Conservation (phyloP, 1,140 invertebrate species). For the Apolygus lucorum region DNA sequence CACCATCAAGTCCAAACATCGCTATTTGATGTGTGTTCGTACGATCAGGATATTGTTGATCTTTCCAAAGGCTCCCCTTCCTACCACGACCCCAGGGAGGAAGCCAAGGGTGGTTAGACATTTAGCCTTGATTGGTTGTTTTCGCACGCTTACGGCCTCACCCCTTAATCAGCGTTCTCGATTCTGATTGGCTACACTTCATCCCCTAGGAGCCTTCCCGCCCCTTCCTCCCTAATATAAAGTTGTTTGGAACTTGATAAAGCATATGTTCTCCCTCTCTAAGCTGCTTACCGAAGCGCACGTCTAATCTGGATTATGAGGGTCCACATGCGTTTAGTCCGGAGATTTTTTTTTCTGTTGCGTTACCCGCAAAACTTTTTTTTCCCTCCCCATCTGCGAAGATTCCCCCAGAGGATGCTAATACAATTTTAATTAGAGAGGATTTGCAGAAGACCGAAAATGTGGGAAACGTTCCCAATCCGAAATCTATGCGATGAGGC, state of each 20-base stretch:
- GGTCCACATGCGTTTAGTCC: neutral
- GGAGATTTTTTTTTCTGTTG: neutral
- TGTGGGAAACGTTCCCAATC: too few relatives aligned
- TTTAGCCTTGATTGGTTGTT: constrained; percentile 11
- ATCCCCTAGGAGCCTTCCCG: neutral
- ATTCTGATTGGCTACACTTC: neutral
- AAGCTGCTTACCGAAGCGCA: neutral
- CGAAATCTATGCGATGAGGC: too few relatives aligned
- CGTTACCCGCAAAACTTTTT: neutral
- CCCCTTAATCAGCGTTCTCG: neutral
- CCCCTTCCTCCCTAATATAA: neutral
- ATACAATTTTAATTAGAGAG: neutral
- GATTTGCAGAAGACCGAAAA: neutral
- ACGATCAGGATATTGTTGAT: too few relatives aligned
- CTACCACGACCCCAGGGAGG: too few relatives aligned
- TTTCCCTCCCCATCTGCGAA: neutral
- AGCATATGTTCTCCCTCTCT: too few relatives aligned
- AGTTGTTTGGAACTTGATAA: neutral
- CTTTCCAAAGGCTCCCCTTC: too few relatives aligned
- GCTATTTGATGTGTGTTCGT: too few relatives aligned
- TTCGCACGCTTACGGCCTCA: neutral
- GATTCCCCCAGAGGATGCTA: neutral
- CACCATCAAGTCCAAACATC: too few relatives aligned
- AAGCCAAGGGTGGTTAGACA: too few relatives aligned
- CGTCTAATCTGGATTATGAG: neutral